These are phyloP conservation scores for Cinara cedri DNA, from an alignment of 2,888 invertebrate species.

Conservation along the genomic window DNA sequence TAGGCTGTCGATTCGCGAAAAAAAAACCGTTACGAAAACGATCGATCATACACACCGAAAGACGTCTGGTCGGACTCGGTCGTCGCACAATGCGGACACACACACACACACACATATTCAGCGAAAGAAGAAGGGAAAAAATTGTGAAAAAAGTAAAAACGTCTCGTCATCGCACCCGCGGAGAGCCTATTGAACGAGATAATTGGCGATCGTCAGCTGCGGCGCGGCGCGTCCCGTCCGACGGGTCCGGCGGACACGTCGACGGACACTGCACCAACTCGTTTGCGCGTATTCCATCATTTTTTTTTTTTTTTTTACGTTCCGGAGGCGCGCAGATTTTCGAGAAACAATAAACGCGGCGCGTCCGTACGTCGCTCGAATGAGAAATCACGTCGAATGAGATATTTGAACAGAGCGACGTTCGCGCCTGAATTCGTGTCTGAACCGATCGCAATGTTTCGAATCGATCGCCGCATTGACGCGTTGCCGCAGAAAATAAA, in stretches of 20 bases:
- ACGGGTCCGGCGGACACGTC: background rate
- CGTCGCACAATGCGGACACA: conserved; percentile 3
- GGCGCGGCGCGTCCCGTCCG: background rate
- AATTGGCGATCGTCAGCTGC: conserved; percentile 29
- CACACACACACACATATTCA: too few species aligned
- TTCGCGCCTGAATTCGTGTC: too few species aligned
- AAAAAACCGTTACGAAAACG: conserved; percentile 56
- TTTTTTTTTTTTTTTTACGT: background rate
- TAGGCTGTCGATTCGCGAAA: background rate
- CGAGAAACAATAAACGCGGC: too few species aligned
- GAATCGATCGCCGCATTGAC: too few species aligned
- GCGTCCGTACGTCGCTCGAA: too few species aligned
- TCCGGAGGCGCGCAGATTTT: too few species aligned
- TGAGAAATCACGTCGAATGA: too few species aligned
- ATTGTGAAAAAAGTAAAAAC: conserved; percentile 9
- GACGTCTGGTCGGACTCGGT: conserved; percentile 41
- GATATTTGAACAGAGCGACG: too few species aligned
- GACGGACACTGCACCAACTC: background rate
- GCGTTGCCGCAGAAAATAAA: too few species aligned
- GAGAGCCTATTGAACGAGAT: background rate
- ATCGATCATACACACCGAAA: conserved; percentile 50
- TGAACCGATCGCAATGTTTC: too few species aligned
- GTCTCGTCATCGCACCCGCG: conserved; percentile 46
- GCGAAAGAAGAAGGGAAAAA: background rate
- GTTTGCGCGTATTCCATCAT: background rate